Evolutionary conservation across 2,888 invertebrate species (phyloP), one percentile per base, ranked within the genome.

Genomic region (Caprella mutica): DNA sequence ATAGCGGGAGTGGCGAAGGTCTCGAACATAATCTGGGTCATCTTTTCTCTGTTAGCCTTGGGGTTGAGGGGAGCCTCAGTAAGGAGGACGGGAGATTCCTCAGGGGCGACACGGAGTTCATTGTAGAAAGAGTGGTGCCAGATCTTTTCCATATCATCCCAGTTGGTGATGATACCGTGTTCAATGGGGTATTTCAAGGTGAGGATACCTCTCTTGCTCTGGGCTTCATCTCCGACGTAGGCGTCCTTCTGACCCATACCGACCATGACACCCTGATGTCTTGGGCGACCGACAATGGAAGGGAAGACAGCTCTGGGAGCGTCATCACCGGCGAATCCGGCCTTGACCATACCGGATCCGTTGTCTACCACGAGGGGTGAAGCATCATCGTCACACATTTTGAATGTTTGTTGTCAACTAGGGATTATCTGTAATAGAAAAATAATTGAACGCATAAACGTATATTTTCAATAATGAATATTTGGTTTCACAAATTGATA

Each of bases 121-220:
- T 94, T 93, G 85, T 93, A 93, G 83, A 93, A 94, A 72, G 93
- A 92, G 79, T 94, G 93, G 76, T 94, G 93, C 93, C 93, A 94
- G 79, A 94, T 93, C 77, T 94, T 92, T 78, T 93, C 93, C 93
- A 94, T 93, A 71, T 92, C 92, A 71, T 93, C 92, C 93, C 92
- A 93, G 81, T 93, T 92, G 75, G 92, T 61, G 55, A 61, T 58
- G 89, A 70, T 75, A 60, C 77, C 77, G 69, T 77, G 76, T 67
- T 77, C 77, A 66, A 77, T 76, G 59, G 77, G 77, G 70, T 77
- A 76, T 66, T 76, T 77, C 53, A 77, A 70, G 59, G 76, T 75
- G 54, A 77, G 72, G 70, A 77, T 74, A 70, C 76, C 76, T 69
- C 77, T 69, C 70, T 77, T 93, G 79, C 86, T 86, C 77, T 93